Evolutionary conservation across 2,888 invertebrate species (phyloP), one percentile per base, ranked within the genome.

Genomic region (Dexiosoma caninum): DNA sequence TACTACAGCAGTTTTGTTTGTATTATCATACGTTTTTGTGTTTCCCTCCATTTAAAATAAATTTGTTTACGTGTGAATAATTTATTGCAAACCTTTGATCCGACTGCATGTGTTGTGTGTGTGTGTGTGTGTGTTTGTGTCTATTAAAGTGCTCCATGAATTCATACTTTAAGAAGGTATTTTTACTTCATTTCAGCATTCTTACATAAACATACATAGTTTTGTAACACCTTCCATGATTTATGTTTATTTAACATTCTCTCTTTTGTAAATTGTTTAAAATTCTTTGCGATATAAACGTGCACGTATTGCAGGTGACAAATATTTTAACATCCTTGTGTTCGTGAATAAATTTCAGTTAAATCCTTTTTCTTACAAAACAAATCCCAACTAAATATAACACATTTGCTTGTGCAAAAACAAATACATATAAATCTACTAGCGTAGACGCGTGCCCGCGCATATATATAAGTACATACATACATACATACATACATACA

Each of bases 291-390:
- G 40, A 23, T 42, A 55, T 40, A 74, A 69, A 67, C 62, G 60
- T 76, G 80, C 77, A 81, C 72, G 80, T 76, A 81, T 72, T 77
- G 67, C 77, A 81, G 80, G 77, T 81, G 80, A 81, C 80, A 81
- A 76, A 81, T 81, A 72, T 42, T 77, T 81, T 62, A 77, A 77
- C 60, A 72, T 72, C 67, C 51, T 70, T 75, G 37, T 60, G 66
- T 64, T 71, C 60, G 72, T 72, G 77, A 57, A 62, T 74, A 64
- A 62, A 64, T 72, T 77, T 78, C 23, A 69, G 27, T 64, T 23
- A 64, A 77, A 74, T 78, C 77, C 69, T 74, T 77, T 74, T 60
- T 40, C 55, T 62, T 46, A 23, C 19, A 27, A 21, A 74, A 74
- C 59, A 60, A 74, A 74, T 64, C 55, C 70, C 21, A 55, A 32